phyloP scores from a whole-genome alignment of 2,113 vertebrate genomes.

The Zosterops lateralis region DNA sequence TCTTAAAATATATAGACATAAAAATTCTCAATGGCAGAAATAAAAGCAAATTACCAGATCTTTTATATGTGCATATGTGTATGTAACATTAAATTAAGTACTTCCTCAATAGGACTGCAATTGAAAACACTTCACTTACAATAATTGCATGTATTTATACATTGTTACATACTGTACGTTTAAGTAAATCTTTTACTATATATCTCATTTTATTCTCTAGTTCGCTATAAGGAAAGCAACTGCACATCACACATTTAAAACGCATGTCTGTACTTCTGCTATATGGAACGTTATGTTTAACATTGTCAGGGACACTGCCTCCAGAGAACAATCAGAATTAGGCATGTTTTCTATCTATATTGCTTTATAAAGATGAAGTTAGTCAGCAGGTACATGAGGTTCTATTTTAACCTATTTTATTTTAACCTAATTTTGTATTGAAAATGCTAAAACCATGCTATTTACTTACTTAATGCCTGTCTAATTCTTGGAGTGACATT shows the following conservation, averaged over 20 bases:
- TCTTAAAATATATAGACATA: neutral
- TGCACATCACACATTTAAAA: neutral
- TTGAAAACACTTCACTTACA: neutral
- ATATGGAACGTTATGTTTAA: neutral
- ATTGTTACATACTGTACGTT: rapidly evolving
- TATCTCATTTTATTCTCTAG: neutral
- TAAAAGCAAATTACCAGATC: neutral
- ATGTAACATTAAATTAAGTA: neutral
- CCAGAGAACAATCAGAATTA: neutral
- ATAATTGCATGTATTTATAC: neutral
- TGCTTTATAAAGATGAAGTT: neutral
- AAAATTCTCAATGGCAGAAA: neutral
- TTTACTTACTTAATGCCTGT: neutral
- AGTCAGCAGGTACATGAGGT: neutral
- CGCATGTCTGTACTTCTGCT: neutral
- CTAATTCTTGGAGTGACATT: neutral
- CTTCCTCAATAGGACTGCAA: neutral
- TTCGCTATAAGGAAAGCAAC: neutral
- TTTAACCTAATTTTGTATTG: neutral
- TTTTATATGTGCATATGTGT: neutral
- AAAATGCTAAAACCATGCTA: neutral
- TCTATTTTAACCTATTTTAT: neutral
- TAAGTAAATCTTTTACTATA: neutral
- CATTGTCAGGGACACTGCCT: rapidly evolving
- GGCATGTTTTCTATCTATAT: neutral